A percentile compares a stretch with the other conserved stretches of the same genome.
Evolutionary conservation across 2,113 vertebrate genomes (phyloP).

Genomic region (Crotalus viridis): DNA sequence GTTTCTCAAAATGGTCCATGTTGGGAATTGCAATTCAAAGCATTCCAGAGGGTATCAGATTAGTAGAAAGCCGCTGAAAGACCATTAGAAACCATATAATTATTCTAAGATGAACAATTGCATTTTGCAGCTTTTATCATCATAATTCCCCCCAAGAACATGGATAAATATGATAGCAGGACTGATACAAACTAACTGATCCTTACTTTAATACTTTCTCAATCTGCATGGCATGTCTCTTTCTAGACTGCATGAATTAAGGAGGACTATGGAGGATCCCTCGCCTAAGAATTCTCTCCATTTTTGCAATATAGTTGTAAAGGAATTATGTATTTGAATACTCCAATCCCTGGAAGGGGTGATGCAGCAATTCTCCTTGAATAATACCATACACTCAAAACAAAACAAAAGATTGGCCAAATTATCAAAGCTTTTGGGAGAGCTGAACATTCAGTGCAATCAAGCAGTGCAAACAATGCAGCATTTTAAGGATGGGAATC

Average conservation of each 20-base stretch:
- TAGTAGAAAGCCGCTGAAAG: neutral
- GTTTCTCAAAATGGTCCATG: neutral
- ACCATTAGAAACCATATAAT: neutral
- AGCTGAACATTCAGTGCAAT: neutral
- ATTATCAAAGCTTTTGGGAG: neutral
- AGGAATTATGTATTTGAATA: neutral
- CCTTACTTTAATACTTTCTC: neutral
- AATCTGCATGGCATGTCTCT: neutral
- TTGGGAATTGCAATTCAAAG: neutral
- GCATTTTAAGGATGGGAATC: neutral
- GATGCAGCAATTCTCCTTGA: neutral
- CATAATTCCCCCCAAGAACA: neutral
- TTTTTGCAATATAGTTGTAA: neutral
- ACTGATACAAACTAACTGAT: neutral
- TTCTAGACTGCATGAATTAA: neutral
- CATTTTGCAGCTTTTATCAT: neutral
- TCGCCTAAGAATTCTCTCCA: neutral
- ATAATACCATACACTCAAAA: neutral
- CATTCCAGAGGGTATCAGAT: neutral
- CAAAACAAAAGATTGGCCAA: neutral
- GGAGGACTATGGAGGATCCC: neutral
- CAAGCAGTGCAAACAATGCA: neutral
- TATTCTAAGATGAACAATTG: neutral
- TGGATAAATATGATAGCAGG: neutral
- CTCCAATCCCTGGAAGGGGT: constrained; percentile 21